Evolutionary conservation across 2,797 vertebrate species (phyloP).

Genomic region (Semaprochilodus insignis): DNA sequence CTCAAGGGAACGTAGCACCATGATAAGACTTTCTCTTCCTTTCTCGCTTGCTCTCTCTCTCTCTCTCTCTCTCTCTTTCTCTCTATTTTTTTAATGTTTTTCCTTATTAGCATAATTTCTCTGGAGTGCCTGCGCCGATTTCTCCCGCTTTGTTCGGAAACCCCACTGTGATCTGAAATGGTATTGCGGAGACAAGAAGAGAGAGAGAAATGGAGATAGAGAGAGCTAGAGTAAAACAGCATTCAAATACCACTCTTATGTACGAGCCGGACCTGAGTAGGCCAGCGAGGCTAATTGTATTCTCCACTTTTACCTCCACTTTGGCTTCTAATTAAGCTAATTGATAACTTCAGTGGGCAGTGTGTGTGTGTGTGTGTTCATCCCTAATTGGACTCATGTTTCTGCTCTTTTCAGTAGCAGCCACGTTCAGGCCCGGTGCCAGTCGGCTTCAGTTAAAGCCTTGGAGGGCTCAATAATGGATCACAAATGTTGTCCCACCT

Average conservation of each 20-base stretch:
- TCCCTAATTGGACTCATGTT: conserved; percentile 75
- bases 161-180: conserved; percentile 79
- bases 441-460: conserved; percentile 71
- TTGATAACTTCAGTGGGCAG: conserved; percentile 77
- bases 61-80: neutral
- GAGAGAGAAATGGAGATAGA: conserved; percentile 36
- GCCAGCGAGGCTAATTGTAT: conserved; percentile 17
- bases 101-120: conserved; percentile 80
- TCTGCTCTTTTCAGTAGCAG: conserved; percentile 68
- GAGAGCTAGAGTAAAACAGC: neutral
- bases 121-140: conserved; percentile 78
- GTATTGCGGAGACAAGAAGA: conserved; percentile 70
- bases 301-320: conserved; percentile 69
- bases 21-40: conserved; percentile 72
- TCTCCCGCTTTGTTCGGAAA: conserved; percentile 75
- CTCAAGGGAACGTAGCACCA: conserved; percentile 78
- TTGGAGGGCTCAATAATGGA: conserved; percentile 68
- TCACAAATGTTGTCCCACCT: conserved; percentile 71
- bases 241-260: conserved; percentile 2
- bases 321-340: conserved; percentile 76
- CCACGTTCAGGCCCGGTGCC: conserved; percentile 63
- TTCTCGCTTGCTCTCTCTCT: conserved; percentile 26
- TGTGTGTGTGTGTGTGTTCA: conserved; percentile 52
- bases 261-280: neutral
- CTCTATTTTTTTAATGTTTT: conserved; percentile 67